Base-by-base conservation (phyloP, 2,113 vertebrate species). In the Talpa occidentalis region DNA sequence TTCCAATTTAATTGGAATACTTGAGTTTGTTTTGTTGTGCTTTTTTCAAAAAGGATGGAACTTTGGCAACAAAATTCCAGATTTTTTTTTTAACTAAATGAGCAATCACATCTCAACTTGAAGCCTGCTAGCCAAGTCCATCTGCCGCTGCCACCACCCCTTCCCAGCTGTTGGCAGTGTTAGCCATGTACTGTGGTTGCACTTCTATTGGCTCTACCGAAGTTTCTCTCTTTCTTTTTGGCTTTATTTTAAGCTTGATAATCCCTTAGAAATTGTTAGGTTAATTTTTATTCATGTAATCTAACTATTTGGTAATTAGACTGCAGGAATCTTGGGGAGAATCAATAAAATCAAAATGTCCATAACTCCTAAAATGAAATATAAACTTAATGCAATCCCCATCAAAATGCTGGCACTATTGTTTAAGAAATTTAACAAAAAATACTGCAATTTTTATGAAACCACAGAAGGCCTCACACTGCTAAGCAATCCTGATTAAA, bases 11-110 rank as follows among this genome's bases (percentile, higher is more conserved):
- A 66, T 42, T 37, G n/a, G n/a, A 74, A 86, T 62, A 73, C 15
- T 85, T 49, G 5, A 2, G 4, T 72, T 44, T 37, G 21, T 62
- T 49, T 59, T 74, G 69, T 81, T 21, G 24, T 52, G 5, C 19
- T 88, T 73, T 14, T 66, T 44, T 49, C 54, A 47, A 47, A 91
- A 88, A 67, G 1, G 22, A 59, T 28, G 62, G 74, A 15, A 22
- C 35, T 74, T 60, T 66, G 64, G 26, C 35, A 91, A 94, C 42
- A 74, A 35, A 89, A 73, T 49, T 73, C 15, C 40, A 69, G 67
- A 64, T 78, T 74, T 84, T 52, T 44, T 44, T 94, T 92, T 81
- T 30, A 64, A 24, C 32, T 91, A 89, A 87, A 49, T 54, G 87
- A 87, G 60, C 70, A 93, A 28, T 80, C 35, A 2, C 35, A 60